Evolutionary conservation across 2,797 vertebrate genomes (phyloP), one percentile per base, ranked within the genome.

Genomic region (Meda fulgida): DNA sequence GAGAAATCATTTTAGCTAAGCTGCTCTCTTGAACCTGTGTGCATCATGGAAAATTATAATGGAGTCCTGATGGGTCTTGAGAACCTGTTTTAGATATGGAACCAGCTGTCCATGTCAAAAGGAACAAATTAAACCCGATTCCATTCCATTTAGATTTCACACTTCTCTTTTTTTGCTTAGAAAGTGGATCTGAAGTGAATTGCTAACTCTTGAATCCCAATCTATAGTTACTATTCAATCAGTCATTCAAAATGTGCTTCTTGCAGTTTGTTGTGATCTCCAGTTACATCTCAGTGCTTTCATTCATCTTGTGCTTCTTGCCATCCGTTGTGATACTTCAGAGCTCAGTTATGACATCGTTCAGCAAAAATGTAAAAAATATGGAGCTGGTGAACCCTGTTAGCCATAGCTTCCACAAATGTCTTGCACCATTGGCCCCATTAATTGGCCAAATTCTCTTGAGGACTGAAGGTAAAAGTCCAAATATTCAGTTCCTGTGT

Each of bases 21-120:
- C 21, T 48, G 55, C 5, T 65, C 8, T 60, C 21, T 73, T 82
- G 60, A 31, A 65, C 60, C 26, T 65, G 26, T 65, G 26, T 65
- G 40, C 55, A 83, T 83, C 53, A 75, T 48, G 81, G 55, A 26
- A 63, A 65, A 65, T 65, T 51, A 19, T 83, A 83, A 83, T 75
- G 55, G 21, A 60, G 71, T 65, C 70, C 81, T 65, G 55, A 31
- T 81, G 69, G 60, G 26, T 53, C 51, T 48, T 18, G 14, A 6
- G 46, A 48, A 36, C 31, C 14, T 53, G 21, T 67, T 53, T 36
- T 31, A 40, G 26, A 66, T 11, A 53, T 72, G 26, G 23, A 36
- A n/a, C 26, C 34, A 19, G 48, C 21, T 53, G 2, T 36, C 46
- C 23, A 16, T 81, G 55, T 70, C 10, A 40, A 70, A 26, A 13